Conservation (phyloP, 2,113 vertebrate genomes). For the Perccottus glenii region DNA sequence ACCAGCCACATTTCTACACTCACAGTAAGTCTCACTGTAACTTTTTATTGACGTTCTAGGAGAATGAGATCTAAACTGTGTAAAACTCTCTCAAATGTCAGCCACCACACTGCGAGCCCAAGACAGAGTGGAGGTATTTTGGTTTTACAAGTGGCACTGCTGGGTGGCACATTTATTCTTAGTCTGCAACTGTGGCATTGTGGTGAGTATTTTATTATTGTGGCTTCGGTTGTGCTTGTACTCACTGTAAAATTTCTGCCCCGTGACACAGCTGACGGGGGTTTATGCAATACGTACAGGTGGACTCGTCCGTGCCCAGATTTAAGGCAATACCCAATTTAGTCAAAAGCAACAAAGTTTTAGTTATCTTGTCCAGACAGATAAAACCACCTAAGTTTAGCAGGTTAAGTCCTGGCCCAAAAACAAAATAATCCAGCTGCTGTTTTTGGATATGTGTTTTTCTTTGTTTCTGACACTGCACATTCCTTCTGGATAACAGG, state of each 20-base stretch:
- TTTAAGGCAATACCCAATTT: constrained; percentile 23
- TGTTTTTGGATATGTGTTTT: constrained; percentile 65
- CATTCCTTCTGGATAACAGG: constrained; percentile 70
- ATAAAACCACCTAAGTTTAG: constrained; percentile 58
- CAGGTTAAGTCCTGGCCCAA: constrained; percentile 34
- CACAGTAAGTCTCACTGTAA: too few relatives aligned
- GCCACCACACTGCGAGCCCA: too few relatives aligned
- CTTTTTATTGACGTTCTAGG: background rate
- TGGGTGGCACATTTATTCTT: constrained; percentile 49
- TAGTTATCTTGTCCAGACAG: constrained; percentile 26
- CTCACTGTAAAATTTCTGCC: constrained; percentile 19
- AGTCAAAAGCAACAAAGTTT: constrained; percentile 41
- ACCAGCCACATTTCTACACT: too few relatives aligned
- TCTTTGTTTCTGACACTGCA: constrained; percentile 67
- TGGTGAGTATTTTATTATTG: constrained; percentile 48
- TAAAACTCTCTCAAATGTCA: background rate
- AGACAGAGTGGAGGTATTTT: constrained; percentile 8
- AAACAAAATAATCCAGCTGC: constrained; percentile 53
- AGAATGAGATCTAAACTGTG: background rate
- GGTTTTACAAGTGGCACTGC: constrained; percentile 27
- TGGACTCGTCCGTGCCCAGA: constrained; percentile 7
- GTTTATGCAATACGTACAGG: constrained; percentile 13
- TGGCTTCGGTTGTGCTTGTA: constrained; percentile 34
- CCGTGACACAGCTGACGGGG: constrained; percentile 12
- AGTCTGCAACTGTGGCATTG: constrained; percentile 27